Base-by-base conservation (phyloP, 2,113 vertebrate species). In the Sorex fumeus region DNA sequence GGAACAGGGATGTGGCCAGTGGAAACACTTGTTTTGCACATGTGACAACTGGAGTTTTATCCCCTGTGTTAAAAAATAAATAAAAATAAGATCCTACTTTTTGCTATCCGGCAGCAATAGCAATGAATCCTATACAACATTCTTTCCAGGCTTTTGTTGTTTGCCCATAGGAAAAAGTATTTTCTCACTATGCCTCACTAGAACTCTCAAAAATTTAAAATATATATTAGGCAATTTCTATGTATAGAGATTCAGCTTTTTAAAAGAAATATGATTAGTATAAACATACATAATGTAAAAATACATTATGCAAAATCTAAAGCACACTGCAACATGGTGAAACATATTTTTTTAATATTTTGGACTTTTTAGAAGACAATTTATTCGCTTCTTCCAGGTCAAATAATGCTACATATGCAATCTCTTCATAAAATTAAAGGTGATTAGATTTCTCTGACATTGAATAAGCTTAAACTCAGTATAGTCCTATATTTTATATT, bases 401-500 rank as follows among this genome's bases (percentile, higher is more conserved):
- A 88, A 19, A 10, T 30, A 80, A 81, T 69, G 45, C 47, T 27
- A 67, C 4, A 40, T 30, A 45, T 0, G 62, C 19, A 62, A 3
- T 34, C 3, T 25, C 7, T 79, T 84, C 18, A 74, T 62, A 64
- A 82, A 25, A 6, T 60, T 5, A 64, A 67, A 81, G 13, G 3
- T 66, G 23, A 75, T 16, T 12, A 16, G 4, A 0, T 66, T 27
- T 81, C 32, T 84, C 13, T 8, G 53, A 70, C n/a, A 45, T 7
- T 82, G 4, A 81, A 62, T 12, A 82, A 70, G 25, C 23, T 90
- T 43, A 60, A 60, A 71, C 77, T 0, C 16, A 87, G 11, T 12
- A 43, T 53, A 83, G 92, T 84, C 7, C 5, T 83, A 36, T 62
- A n/a, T 78, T 86, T 84, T 87, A 25, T n/a, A 87, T 83, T 21